A percentile compares a stretch with the other conserved stretches of the same genome.
Evolutionary conservation across 2,113 vertebrate species (phyloP).

Genomic region (Nanorana parkeri): DNA sequence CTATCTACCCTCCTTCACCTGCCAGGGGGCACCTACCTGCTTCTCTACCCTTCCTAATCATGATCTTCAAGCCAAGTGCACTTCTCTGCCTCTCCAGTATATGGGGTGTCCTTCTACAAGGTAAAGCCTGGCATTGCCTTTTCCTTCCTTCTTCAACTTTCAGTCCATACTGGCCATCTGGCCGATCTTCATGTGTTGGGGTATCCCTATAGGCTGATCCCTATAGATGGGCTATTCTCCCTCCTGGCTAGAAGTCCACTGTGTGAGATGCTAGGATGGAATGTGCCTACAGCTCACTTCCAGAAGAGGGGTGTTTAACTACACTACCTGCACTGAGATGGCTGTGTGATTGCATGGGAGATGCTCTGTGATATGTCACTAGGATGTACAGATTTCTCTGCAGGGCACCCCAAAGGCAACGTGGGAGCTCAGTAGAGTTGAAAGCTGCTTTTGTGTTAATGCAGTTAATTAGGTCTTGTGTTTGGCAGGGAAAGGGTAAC

Average conservation of each 20-base stretch:
- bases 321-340: slow-evolving; percentile 9
- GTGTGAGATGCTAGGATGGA: background rate
- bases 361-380: slow-evolving; percentile 7
- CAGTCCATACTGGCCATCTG: background rate
- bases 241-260: background rate
- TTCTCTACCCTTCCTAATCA: slow-evolving; percentile 42
- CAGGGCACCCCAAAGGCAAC: slow-evolving; percentile 19
- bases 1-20: slow-evolving; percentile 38
- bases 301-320: slow-evolving; percentile 6
- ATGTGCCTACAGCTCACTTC: background rate
- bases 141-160: background rate
- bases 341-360: slow-evolving; percentile 15
- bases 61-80: slow-evolving; percentile 55
- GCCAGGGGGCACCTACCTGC: slow-evolving; percentile 34
- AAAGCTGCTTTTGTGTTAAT: slow-evolving; percentile 39
- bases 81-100: slow-evolving; percentile 54
- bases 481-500: slow-evolving; percentile 13
- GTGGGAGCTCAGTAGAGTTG: background rate
- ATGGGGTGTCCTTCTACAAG: slow-evolving; percentile 55
- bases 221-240: background rate
- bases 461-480: slow-evolving; percentile 7
- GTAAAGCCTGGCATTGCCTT: slow-evolving; percentile 5
- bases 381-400: background rate
- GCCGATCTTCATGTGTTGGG: background rate
- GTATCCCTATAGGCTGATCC: too few species aligned